A percentile compares a stretch with the other conserved stretches of the same genome.
Evolutionary conservation across 1,140 invertebrate species (phyloP).

Genomic region (Neuroterus valhalla): DNA sequence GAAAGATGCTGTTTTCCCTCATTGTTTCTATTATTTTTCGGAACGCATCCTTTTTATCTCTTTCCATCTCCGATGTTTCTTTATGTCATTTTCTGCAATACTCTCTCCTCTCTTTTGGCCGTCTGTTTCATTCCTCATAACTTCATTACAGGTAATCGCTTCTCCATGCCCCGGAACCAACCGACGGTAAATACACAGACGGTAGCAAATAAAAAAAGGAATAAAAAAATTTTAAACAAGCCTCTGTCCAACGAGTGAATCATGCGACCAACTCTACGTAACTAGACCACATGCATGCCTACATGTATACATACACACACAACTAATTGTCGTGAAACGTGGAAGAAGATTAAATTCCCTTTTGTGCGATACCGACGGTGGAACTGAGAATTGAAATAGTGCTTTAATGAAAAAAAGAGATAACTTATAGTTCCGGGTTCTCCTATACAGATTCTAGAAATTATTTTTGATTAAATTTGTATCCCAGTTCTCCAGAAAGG

Average conservation of each 20-base stretch:
- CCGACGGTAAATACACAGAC: constrained; percentile 7
- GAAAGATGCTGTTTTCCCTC: not conserved
- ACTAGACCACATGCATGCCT: not conserved
- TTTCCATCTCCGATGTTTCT: constrained; percentile 36
- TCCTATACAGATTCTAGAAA: too few relatives aligned
- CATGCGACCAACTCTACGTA: constrained; percentile 12
- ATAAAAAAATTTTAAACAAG: constrained; percentile 15
- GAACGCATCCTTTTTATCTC: not conserved
- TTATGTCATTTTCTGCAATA: constrained; percentile 32
- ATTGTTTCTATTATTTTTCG: not conserved
- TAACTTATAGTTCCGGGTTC: too few relatives aligned
- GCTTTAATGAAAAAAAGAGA: not conserved
- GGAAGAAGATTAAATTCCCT: constrained; percentile 21
- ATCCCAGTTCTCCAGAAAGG: too few relatives aligned
- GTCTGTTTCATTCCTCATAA: constrained; percentile 14
- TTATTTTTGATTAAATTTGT: too few relatives aligned
- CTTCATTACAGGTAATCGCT: constrained; percentile 26
- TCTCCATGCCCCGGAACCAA: constrained; percentile 24
- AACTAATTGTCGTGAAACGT: constrained; percentile 19
- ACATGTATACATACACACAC: not conserved
- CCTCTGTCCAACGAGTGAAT: constrained; percentile 5
- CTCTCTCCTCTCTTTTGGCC: constrained; percentile 31
- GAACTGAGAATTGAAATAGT: constrained; percentile 11
- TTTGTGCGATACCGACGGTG: constrained; percentile 7
- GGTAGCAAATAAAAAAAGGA: constrained; percentile 17